A percentile compares a stretch with the other conserved stretches of the same genome.
Conservation (phyloP, 1,140 invertebrate species). For the Condylostylus longicornis region DNA sequence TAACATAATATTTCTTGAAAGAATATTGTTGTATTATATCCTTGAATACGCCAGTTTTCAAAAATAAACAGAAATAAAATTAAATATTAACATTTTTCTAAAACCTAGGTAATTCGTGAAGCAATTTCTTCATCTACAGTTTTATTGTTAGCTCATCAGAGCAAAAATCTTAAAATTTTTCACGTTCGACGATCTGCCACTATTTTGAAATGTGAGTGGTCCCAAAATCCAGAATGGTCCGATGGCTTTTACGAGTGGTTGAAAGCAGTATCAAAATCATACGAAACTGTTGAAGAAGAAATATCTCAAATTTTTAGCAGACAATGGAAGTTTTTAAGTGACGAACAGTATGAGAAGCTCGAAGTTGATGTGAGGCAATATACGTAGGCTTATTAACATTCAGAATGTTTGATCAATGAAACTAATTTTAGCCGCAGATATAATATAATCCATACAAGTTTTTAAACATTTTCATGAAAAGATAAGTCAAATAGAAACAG, state of each 20-base stretch:
- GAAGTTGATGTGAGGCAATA: slow-evolving; percentile 19
- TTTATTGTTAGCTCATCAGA: slow-evolving; percentile 51
- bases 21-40: too few relatives aligned
- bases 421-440: too few relatives aligned
- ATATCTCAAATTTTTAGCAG: slow-evolving; percentile 51
- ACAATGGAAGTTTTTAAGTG: slow-evolving; percentile 55
- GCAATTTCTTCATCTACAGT: slow-evolving; percentile 65
- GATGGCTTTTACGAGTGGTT: slow-evolving; percentile 54
- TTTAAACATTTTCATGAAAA: too few relatives aligned
- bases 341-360: slow-evolving; percentile 48
- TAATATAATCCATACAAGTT: too few relatives aligned
- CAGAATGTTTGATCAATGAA: too few relatives aligned
- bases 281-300: slow-evolving; percentile 48
- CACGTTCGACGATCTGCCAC: slow-evolving; percentile 58
- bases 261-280: slow-evolving; percentile 41
- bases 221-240: slow-evolving; percentile 47
- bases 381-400: too few relatives aligned
- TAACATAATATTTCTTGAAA: too few relatives aligned
- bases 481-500: too few relatives aligned
- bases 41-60: too few relatives aligned
- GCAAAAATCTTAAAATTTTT: slow-evolving; percentile 46
- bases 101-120: slow-evolving; percentile 51
- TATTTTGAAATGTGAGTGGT: slow-evolving; percentile 55
- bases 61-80: too few relatives aligned
- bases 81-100: background rate